Evolutionary conservation across 1,140 invertebrate genomes (phyloP).

Genomic region (Papilio aristodemus): DNA sequence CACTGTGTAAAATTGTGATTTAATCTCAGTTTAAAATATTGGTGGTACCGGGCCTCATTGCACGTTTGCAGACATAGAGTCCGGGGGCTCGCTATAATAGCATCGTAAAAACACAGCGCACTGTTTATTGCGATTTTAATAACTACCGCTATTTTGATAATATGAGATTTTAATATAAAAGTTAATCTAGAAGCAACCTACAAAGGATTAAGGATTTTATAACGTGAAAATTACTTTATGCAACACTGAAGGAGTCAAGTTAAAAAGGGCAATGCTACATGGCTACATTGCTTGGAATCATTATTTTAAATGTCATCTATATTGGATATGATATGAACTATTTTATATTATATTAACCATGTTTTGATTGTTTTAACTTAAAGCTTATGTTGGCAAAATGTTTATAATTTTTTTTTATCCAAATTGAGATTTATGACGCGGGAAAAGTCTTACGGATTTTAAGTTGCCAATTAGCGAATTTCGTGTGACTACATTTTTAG

Average conservation of each 20-base stretch:
- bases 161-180: background rate
- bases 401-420: too few species aligned
- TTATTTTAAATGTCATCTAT: too few species aligned
- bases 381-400: too few species aligned
- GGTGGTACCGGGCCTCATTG: background rate
- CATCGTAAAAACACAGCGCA: constrained; percentile 16
- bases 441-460: too few species aligned
- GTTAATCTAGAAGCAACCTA: background rate
- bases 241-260: background rate
- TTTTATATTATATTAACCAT: too few species aligned
- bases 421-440: too few species aligned
- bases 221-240: background rate
- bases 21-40: background rate
- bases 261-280: background rate
- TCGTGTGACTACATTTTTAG: too few species aligned
- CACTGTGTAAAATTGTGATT: background rate
- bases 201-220: background rate
- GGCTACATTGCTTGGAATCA: background rate
- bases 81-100: constrained; percentile 20
- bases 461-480: too few species aligned
- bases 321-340: too few species aligned
- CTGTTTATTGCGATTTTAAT: constrained; percentile 25
- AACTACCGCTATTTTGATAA: constrained; percentile 16
- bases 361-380: too few species aligned
- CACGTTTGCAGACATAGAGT: background rate